Percentiles rank a stretch among this genome's conserved stretches.
phyloP scores from a whole-genome alignment of 2,113 vertebrate species.

The Cercocebus atys region DNA sequence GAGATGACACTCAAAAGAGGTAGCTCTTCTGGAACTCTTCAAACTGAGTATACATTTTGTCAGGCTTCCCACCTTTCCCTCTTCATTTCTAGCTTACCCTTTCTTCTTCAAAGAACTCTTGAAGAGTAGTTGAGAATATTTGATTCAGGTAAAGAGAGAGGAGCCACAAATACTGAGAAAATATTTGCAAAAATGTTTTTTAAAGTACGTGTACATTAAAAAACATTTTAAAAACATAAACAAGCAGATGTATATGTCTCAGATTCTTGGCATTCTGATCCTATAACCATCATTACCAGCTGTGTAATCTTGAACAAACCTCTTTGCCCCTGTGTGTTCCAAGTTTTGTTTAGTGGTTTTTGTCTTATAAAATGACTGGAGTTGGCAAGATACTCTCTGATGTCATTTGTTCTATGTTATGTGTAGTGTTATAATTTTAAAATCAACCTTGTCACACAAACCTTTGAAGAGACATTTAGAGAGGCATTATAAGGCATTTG shows the following conservation, averaged over 20 bases:
- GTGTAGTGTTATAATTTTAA: not conserved
- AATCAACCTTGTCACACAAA: not conserved
- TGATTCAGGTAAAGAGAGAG: not conserved
- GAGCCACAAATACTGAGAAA: not conserved
- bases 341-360: not conserved
- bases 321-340: not conserved
- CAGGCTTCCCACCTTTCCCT: not conserved
- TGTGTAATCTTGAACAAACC: not conserved
- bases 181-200: not conserved
- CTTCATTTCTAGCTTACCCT: not conserved
- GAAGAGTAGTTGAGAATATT: not conserved
- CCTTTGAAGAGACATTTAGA: not conserved
- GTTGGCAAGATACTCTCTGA: not conserved
- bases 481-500: not conserved
- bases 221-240: not conserved
- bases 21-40: not conserved
- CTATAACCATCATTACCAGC: not conserved
- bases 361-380: not conserved
- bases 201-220: not conserved
- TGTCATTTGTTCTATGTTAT: not conserved
- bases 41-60: not conserved
- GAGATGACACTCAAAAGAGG: not conserved
- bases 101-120: not conserved
- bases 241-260: not conserved
- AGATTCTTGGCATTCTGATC: not conserved